These are phyloP conservation scores for Rattus rattus DNA, from an alignment of 2,113 vertebrate genomes.

Conservation along the genomic window DNA sequence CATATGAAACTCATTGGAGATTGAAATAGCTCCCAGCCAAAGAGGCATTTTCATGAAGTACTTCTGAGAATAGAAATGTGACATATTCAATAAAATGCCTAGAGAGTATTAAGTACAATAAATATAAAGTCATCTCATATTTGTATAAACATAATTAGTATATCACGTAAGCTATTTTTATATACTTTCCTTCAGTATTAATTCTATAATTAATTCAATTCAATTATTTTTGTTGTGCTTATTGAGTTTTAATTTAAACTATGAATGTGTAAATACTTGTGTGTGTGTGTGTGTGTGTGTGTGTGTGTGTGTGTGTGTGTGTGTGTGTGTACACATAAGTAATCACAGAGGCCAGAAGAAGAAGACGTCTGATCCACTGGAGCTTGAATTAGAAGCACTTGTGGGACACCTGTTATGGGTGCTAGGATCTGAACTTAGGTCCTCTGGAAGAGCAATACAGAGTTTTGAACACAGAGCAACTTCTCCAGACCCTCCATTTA, in stretches of 20 bases:
- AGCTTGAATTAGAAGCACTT: background rate
- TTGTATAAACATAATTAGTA: background rate
- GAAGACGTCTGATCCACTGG: background rate
- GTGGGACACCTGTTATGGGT: no score
- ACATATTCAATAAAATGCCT: background rate
- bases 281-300: background rate
- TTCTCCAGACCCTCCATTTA: background rate
- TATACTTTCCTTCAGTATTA: background rate
- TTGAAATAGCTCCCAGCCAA: constrained; percentile 40
- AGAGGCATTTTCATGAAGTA: constrained; percentile 20
- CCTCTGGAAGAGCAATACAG: background rate
- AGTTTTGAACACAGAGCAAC: background rate
- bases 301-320: background rate
- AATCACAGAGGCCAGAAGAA: no score
- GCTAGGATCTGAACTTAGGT: background rate
- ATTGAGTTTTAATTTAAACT: background rate
- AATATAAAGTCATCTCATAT: background rate
- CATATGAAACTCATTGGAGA: background rate
- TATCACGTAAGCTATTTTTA: background rate
- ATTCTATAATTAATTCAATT: background rate
- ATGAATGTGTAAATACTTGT: background rate
- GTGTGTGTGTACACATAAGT: background rate
- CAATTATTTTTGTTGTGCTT: background rate
- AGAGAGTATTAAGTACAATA: constrained; percentile 32
- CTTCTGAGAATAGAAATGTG: constrained; percentile 28